These are phyloP conservation scores for Neostethus bicornis DNA, from an alignment of 2,797 vertebrate genomes.

Conservation along the genomic window DNA sequence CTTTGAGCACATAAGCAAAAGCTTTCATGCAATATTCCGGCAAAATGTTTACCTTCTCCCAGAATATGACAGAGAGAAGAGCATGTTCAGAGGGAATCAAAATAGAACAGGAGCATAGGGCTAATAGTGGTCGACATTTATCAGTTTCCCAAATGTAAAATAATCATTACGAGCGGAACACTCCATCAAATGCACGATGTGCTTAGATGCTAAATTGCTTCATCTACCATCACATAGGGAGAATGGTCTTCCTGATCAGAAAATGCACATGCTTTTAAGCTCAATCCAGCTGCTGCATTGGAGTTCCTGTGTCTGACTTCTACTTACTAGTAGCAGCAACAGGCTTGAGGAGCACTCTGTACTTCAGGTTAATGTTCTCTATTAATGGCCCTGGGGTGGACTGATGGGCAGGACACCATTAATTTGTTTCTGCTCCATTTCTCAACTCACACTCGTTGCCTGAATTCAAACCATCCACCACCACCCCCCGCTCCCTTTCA, in stretches of 20 bases:
- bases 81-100: slow-evolving; percentile 31
- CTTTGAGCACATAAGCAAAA: not conserved
- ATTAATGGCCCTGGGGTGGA: slow-evolving; percentile 81
- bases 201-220: slow-evolving; percentile 57
- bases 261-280: slow-evolving; percentile 72
- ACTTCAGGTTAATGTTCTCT: slow-evolving; percentile 86
- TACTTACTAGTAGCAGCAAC: slow-evolving; percentile 80
- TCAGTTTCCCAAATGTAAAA: slow-evolving; percentile 50
- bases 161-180: slow-evolving; percentile 68
- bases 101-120: slow-evolving; percentile 30
- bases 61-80: slow-evolving; percentile 6
- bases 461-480: too few relatives aligned
- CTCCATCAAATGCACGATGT: slow-evolving; percentile 46
- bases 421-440: slow-evolving; percentile 83
- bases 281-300: slow-evolving; percentile 60
- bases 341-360: slow-evolving; percentile 81
- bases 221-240: slow-evolving; percentile 42
- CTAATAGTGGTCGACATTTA: slow-evolving; percentile 39
- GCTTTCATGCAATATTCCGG: slow-evolving; percentile 8
- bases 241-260: slow-evolving; percentile 60
- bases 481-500: slow-evolving; percentile 52
- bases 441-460: slow-evolving; percentile 69
- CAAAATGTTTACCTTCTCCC: slow-evolving; percentile 37
- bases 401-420: slow-evolving; percentile 80
- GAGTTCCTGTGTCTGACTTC: slow-evolving; percentile 75